Conservation (phyloP, 1,140 invertebrate species). For the Monochamus saltuarius region DNA sequence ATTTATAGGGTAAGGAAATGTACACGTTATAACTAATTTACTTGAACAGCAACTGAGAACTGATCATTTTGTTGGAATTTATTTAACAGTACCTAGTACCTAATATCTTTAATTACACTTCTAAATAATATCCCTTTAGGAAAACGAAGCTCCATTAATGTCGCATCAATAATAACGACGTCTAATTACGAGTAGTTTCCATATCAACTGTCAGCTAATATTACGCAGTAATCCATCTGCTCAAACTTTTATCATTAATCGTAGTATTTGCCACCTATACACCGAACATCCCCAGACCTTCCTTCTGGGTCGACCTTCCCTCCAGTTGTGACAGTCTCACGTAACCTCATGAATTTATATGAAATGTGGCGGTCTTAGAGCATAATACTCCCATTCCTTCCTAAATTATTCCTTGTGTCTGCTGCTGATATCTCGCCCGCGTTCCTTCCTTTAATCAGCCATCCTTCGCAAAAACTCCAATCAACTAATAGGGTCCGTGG, state of each 20-base stretch:
- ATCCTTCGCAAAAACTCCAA: constrained; percentile 22
- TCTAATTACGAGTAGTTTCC: too few species aligned
- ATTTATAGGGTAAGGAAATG: too few species aligned
- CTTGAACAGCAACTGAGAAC: too few species aligned
- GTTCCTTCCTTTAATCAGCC: constrained; percentile 25
- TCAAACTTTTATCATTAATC: constrained; percentile 22
- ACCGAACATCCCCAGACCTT: too few species aligned
- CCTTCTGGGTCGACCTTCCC: constrained; percentile 4
- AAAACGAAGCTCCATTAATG: too few species aligned
- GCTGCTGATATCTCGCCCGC: constrained; percentile 19
- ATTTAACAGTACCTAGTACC: too few species aligned
- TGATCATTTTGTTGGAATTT: too few species aligned
- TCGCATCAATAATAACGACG: too few species aligned
- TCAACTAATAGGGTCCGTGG: constrained; percentile 28
- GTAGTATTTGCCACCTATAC: too few species aligned
- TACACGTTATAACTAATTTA: too few species aligned
- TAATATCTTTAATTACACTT: too few species aligned
- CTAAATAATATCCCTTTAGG: too few species aligned
- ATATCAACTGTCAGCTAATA: constrained; percentile 11
- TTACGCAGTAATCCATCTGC: constrained; percentile 10
- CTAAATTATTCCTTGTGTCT: constrained; percentile 39
- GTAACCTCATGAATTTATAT: constrained; percentile 42
- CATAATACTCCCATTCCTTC: constrained; percentile 37
- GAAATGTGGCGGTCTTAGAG: constrained; percentile 29
- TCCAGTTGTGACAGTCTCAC: constrained; percentile 37